Conservation (phyloP, 2,113 vertebrate genomes). For the Xiphophorus hellerii region DNA sequence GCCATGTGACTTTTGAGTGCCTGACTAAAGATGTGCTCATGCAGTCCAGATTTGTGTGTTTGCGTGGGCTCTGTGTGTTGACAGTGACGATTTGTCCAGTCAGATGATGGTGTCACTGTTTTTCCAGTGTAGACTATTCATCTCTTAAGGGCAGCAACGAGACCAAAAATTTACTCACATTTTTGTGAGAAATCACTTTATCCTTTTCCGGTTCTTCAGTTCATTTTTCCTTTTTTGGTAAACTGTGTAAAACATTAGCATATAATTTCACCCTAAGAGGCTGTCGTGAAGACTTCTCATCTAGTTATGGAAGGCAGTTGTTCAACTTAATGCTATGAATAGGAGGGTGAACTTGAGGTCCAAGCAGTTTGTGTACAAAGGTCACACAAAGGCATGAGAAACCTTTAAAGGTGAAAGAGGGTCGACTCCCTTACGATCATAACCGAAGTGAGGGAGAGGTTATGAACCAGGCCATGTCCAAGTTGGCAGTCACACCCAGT, state of each 20-base stretch:
- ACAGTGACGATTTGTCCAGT: background rate
- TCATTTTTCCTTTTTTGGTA: background rate
- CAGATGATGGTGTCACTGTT: background rate
- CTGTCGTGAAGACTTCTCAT: background rate
- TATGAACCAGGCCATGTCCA: background rate
- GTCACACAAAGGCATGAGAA: background rate
- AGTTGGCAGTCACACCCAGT: background rate
- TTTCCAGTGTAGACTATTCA: too few species aligned
- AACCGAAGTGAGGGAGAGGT: background rate
- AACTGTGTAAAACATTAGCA: background rate
- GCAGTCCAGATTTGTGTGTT: background rate
- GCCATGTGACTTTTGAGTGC: too few species aligned
- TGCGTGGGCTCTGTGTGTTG: too few species aligned
- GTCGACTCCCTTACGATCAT: background rate
- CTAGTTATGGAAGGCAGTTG: background rate
- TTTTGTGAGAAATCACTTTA: background rate
- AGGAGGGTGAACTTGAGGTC: background rate
- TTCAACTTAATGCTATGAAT: background rate
- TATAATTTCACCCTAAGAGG: background rate
- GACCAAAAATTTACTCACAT: background rate
- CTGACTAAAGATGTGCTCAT: background rate
- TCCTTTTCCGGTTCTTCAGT: background rate
- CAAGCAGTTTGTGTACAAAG: background rate
- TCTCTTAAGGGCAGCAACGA: background rate
- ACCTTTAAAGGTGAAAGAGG: background rate